Base-by-base conservation (phyloP, 2,888 invertebrate genomes). In the Aplocera efformata region DNA sequence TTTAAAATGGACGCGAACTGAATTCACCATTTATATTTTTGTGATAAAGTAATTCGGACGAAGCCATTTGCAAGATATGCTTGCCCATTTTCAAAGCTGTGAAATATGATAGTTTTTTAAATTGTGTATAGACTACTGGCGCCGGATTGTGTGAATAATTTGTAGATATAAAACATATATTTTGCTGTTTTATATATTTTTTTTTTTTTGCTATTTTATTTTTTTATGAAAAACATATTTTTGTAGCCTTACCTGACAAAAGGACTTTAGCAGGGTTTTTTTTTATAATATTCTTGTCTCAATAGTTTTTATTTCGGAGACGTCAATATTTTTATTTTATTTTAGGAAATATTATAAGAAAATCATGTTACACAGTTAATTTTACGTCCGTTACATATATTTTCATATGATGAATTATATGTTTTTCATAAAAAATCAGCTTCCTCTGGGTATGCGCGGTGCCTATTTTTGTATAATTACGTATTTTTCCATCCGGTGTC, bases 41-140 rank as follows among this genome's bases (percentile, higher is more conserved):
- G 22, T 22, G 7, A 22, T 5, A 6, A 7, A 7, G 3, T 5
- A 7, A 2, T 6, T 22, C 10, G 32, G 36, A 38, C 47, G 47
- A 30, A 46, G 42, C 43, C 34, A 10, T 26, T 22, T 13, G 36
- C 29, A 39, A 34, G 26, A 27, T 29, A 32, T 42, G 42, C 46
- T 53, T 50, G 53, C 53, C 53, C 46, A 27, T 40, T 42, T 42
- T 34, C 35, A 21, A 53, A 48, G 53, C 53, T 53, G 53, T 50
- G 53, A 53, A 42, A 21, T 35, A 32, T 22, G 21, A 24, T 35
- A 32, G 31, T 35, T 32, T 22, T 17, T 3, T 27, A 41, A 27
- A 11, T 27, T 20, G 10, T n/a, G 6, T 24, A 21, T 26, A 32
- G 9, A 17, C 22, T 35, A 3, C 2, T 10, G 35, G 10, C 41